A percentile compares a stretch with the other conserved stretches of the same genome.
These are phyloP conservation scores for Drosophila mimetica DNA, from an alignment of 2,888 invertebrate genomes.

Conservation along the genomic window DNA sequence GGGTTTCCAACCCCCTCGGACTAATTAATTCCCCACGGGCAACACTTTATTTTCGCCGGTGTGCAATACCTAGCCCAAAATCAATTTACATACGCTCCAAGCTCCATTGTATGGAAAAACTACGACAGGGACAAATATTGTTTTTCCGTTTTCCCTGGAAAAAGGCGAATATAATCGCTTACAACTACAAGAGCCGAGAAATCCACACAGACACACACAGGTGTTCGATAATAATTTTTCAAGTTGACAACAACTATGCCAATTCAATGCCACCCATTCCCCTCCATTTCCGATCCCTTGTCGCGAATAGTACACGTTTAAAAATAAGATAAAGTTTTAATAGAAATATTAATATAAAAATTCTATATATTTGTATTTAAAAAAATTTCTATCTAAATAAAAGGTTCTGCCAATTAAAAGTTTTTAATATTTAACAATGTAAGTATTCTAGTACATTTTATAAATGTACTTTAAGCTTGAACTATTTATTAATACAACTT, in stretches of 20 bases:
- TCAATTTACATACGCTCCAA: slow-evolving; percentile 60
- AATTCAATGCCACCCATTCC: slow-evolving; percentile 28
- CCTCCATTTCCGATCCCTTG: slow-evolving; percentile 9
- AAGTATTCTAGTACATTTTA: too few relatives aligned
- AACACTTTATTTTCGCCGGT: slow-evolving; percentile 60
- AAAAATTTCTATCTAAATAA: too few relatives aligned
- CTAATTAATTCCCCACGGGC: slow-evolving; percentile 78
- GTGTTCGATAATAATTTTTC: slow-evolving; percentile 77
- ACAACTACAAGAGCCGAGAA: slow-evolving; percentile 19
- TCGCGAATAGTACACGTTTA: slow-evolving; percentile 2
- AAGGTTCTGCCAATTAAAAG: too few relatives aligned
- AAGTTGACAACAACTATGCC: slow-evolving; percentile 63
- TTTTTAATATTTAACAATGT: too few relatives aligned
- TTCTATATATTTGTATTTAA: too few relatives aligned
- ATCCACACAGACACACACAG: slow-evolving; percentile 54
- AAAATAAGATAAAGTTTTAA: not conserved
- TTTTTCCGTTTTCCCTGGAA: slow-evolving; percentile 45
- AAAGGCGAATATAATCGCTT: slow-evolving; percentile 29
- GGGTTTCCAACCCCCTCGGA: slow-evolving; percentile 32
- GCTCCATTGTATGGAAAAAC: slow-evolving; percentile 41
- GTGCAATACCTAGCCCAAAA: slow-evolving; percentile 36
- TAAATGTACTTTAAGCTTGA: too few relatives aligned
- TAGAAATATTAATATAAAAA: too few relatives aligned
- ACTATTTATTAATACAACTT: too few relatives aligned
- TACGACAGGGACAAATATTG: slow-evolving; percentile 40